Evolutionary conservation across 2,888 invertebrate genomes (phyloP).

Genomic region (Drosophila neoperkinsi): DNA sequence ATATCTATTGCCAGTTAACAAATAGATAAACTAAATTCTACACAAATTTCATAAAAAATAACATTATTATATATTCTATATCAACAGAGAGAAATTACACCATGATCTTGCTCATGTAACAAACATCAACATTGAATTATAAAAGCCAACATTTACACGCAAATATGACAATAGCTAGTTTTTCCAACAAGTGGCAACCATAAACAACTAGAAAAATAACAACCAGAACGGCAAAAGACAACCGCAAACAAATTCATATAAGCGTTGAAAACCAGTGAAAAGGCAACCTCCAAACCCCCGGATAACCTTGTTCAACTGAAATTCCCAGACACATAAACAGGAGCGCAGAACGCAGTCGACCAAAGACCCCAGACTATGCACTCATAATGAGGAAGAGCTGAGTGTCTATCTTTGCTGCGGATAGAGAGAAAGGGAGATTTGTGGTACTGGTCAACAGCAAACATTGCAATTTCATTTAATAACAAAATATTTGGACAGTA

Average conservation of each 20-base stretch:
- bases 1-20: too few species aligned
- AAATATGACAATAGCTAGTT: conserved; percentile 48
- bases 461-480: conserved; percentile 78
- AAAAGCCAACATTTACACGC: background rate
- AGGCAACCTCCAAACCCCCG: conserved; percentile 28
- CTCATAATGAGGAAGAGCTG: conserved; percentile 57
- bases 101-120: too few species aligned
- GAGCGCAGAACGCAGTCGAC: conserved; percentile 4
- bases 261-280: conserved; percentile 71
- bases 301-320: conserved; percentile 42
- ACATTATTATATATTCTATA: background rate
- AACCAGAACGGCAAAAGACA: conserved; percentile 25
- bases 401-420: background rate
- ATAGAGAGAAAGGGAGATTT: conserved; percentile 43
- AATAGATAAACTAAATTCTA: background rate
- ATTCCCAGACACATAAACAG: conserved; percentile 69
- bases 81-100: background rate
- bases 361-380: conserved; percentile 26
- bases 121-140: conserved; percentile 7
- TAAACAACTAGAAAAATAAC: conserved; percentile 32
- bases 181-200: conserved; percentile 60
- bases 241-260: conserved; percentile 65
- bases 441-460: conserved; percentile 68
- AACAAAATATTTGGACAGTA: conserved; percentile 72
- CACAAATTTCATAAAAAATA: background rate